Base-by-base conservation (phyloP, 2,113 vertebrate species). In the Phoxinus phoxinus region DNA sequence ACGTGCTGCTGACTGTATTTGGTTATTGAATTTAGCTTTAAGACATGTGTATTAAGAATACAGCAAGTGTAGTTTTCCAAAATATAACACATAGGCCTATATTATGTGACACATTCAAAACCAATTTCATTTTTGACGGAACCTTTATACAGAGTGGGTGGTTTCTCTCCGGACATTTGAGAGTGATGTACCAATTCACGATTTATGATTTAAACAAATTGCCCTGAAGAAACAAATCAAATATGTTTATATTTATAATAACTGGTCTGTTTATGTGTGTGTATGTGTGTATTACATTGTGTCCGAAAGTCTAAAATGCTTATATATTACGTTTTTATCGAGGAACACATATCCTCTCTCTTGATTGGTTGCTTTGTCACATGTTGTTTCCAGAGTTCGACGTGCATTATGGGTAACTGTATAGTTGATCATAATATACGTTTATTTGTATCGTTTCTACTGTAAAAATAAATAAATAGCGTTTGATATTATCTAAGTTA, bases 381-480 rank as follows among this genome's bases (percentile, higher is more conserved):
- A 2, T 10, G 48, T 77, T n/a, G 27, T n/a, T 41, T 11, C 10
- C 23, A 25, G 32, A 41, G 9, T 65, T 69, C 1, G 37, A 82
- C 9, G 5, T 69, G 80, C 80, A 82, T 82, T 82, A 15, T 82
- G 80, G 80, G 80, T 82, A 82, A 69, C 44, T 48, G 27, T 3
- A 32, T 35, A 9, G 8, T 2, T 32, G 4, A 53, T 13, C 69
- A 2, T 23, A 53, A 82, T 19, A 6, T 15, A 51, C 7, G 6
- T 30, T 3, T 2, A 81, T 81, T 65, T 63, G 11, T n/a, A 6
- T 61, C 3, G 23, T 30, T 46, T 19, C 4, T 65, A 12, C 37
- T 12, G 19, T 46, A 17, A 27, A 21, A 65, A n/a, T n/a, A n/a
- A 0, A 51, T 6, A 63, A 3, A 1, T 7, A 19, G 0, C 11